Evolutionary conservation across 2,113 vertebrate species (phyloP).

Genomic region (Anthoscopus minutus): DNA sequence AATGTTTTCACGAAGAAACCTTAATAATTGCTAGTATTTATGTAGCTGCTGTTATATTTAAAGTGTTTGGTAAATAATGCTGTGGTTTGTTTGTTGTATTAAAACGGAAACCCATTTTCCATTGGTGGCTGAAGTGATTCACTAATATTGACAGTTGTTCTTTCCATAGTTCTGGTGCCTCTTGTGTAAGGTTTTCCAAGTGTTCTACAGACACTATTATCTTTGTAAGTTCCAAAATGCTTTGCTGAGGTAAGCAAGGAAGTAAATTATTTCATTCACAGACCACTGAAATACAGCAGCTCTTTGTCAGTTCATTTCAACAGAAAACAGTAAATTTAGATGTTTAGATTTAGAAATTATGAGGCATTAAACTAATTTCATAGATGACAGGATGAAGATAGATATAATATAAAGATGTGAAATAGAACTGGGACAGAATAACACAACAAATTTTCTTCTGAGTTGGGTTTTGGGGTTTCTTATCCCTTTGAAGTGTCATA

Average conservation of each 20-base stretch:
- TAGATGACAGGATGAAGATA: not conserved
- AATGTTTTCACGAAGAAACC: conserved; percentile 34
- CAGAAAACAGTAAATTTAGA: not conserved
- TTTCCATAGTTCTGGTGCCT: not conserved
- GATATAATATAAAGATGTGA: not conserved
- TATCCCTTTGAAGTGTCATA: not conserved
- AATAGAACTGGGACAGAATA: not conserved
- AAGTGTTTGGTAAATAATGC: not conserved
- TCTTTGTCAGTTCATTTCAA: not conserved
- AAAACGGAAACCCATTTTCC: not conserved
- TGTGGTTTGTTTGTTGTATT: conserved; percentile 18
- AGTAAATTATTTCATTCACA: not conserved
- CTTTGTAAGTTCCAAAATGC: not conserved
- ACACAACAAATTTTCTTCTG: not conserved
- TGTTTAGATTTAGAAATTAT: not conserved
- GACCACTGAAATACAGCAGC: not conserved
- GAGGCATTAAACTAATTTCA: not conserved
- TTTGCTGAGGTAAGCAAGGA: not conserved
- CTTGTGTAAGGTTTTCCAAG: not conserved
- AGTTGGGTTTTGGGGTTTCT: not conserved
- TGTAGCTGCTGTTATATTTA: not conserved
- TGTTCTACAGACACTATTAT: not conserved
- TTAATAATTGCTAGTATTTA: not conserved
- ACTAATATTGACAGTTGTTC: not conserved
- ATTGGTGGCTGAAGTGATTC: not conserved